These are phyloP conservation scores for Tenthredo amoena DNA, from an alignment of 2,888 invertebrate species.

Conservation along the genomic window DNA sequence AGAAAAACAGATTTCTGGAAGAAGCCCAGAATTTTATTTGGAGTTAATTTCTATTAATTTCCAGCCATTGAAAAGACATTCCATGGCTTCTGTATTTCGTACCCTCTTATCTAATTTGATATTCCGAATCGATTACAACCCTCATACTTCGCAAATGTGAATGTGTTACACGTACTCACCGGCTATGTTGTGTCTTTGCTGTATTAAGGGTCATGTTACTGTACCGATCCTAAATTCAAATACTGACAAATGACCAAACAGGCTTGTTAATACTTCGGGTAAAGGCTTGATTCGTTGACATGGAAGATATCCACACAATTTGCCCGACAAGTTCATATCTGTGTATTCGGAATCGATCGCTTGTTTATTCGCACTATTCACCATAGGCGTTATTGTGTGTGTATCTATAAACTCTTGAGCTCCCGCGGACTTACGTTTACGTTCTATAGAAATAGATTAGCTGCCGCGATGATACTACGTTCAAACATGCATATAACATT, in stretches of 20 bases:
- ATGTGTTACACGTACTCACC: not conserved
- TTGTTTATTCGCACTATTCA: slow-evolving; percentile 10
- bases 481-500: not conserved
- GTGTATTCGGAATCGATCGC: slow-evolving; percentile 5
- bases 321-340: not conserved
- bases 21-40: not conserved
- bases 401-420: not conserved
- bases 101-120: not conserved
- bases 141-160: not conserved
- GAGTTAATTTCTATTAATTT: not conserved
- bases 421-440: not conserved
- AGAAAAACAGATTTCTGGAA: no score
- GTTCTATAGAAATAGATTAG: not conserved
- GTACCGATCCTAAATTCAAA: not conserved
- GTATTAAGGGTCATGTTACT: not conserved
- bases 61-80: not conserved
- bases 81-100: not conserved
- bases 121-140: not conserved
- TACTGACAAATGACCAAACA: slow-evolving; percentile 21
- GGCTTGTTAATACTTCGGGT: not conserved
- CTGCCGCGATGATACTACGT: not conserved
- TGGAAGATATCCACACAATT: not conserved
- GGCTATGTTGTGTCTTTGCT: not conserved
- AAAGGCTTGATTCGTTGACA: slow-evolving; percentile 17
- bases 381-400: not conserved